Percentiles rank a stretch among this genome's conserved stretches.
Evolutionary conservation across 2,113 vertebrate species (phyloP).

Genomic region (Scomber scombrus): DNA sequence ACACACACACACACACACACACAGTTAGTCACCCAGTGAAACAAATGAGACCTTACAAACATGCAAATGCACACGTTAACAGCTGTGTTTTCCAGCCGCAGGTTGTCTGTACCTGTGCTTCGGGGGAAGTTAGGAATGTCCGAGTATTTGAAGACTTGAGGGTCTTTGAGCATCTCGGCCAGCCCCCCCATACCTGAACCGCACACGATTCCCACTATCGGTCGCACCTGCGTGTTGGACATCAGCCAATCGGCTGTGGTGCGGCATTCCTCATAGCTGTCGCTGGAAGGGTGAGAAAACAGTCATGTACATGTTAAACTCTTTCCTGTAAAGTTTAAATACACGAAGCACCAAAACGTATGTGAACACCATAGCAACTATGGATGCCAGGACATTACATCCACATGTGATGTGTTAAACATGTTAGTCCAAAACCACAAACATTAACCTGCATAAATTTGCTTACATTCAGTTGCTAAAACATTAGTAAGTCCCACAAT

Average conservation of each 20-base stretch:
- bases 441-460: too few species aligned
- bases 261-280: slow-evolving; percentile 85
- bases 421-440: too few species aligned
- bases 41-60: neutral
- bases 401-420: too few species aligned
- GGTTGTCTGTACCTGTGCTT: slow-evolving; percentile 81
- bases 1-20: slow-evolving; percentile 27
- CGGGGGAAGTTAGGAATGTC: slow-evolving; percentile 91
- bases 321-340: neutral
- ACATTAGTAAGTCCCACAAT: too few species aligned
- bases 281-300: slow-evolving; percentile 58
- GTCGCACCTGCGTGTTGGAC: slow-evolving; percentile 78
- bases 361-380: neutral
- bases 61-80: neutral
- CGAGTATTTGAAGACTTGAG: slow-evolving; percentile 83
- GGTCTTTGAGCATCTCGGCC: slow-evolving; percentile 85
- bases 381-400: too few species aligned
- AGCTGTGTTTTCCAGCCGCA: neutral
- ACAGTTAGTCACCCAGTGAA: slow-evolving; percentile 10
- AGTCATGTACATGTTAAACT: neutral
- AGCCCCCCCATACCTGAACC: slow-evolving; percentile 91
- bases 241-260: slow-evolving; percentile 88
- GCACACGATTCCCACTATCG: slow-evolving; percentile 89
- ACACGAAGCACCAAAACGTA: rapidly evolving
- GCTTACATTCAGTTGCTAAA: too few species aligned